phyloP scores from a whole-genome alignment of 2,888 invertebrate species.

The Neoscelio sp. region DNA sequence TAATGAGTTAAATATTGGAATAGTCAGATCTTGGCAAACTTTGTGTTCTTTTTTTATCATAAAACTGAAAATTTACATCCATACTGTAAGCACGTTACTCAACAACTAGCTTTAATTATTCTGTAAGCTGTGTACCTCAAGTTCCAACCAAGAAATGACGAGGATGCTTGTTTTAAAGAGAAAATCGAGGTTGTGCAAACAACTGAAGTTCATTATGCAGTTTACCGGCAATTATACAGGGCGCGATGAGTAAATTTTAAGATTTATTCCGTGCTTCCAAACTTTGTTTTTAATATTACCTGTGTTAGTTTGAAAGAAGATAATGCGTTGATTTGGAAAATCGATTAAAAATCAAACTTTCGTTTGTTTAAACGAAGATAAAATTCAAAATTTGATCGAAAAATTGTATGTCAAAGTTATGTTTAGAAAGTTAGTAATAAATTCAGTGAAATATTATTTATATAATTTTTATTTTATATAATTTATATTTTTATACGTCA shows the following conservation, averaged over 20 bases:
- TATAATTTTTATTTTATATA: too few species aligned
- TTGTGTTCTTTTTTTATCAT: constrained; percentile 25
- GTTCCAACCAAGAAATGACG: constrained; percentile 50
- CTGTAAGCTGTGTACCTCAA: constrained; percentile 39
- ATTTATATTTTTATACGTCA: too few species aligned
- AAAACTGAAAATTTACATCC: constrained; percentile 37
- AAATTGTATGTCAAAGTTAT: too few species aligned
- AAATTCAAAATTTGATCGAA: too few species aligned
- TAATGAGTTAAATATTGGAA: constrained; percentile 40
- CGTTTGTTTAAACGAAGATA: too few species aligned
- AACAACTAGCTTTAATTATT: constrained; percentile 53
- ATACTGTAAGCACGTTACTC: constrained; percentile 32
- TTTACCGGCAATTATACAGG: constrained; percentile 38
- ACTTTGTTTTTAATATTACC: background rate
- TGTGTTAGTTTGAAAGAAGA: too few species aligned
- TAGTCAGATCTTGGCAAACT: constrained; percentile 23
- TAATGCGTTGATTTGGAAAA: too few species aligned
- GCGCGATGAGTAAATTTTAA: constrained; percentile 28
- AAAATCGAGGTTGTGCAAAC: constrained; percentile 49
- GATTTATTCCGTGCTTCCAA: constrained; percentile 1
- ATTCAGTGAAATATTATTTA: too few species aligned
- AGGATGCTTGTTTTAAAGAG: constrained; percentile 55
- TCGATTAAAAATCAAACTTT: too few species aligned
- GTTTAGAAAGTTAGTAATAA: too few species aligned
- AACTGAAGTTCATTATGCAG: constrained; percentile 41